Evolutionary conservation across 2,797 vertebrate species (phyloP), one percentile per base, ranked within the genome.

Genomic region (Sebastes taczanowskii): DNA sequence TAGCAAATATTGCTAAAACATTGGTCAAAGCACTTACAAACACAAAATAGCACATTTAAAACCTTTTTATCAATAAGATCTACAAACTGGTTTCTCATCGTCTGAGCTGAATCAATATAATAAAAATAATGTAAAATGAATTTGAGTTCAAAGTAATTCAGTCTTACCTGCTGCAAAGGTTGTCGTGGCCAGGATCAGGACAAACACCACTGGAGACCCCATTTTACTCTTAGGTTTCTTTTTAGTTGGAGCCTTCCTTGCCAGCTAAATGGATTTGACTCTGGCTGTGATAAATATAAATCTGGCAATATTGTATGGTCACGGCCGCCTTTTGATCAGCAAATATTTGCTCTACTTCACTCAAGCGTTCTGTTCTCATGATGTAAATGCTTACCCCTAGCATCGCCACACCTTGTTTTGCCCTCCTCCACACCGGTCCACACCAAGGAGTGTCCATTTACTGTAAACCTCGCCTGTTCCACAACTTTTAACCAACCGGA

Each of bases 341-440:
- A 88, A 91, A 92, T 90, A 90, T 91, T 92, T 91, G 80, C 66
- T 85, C 66, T 86, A 9, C 55, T 69, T 82, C 25, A 29, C 27
- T 61, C 7, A 22, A 60, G 79, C 62, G 16, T 67, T 84, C 29
- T 71, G 9, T 70, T 84, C 65, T 30, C 23, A 34, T 75, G 56
- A 89, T 86, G 74, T 77, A 83, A 88, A 87, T 56, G 73, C 71
- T 71, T 35, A 63, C 25, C 20, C 14, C 49, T 68, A 53, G 23
- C 61, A 79, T 68, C 62, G 23, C 87, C 90, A 87, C 93, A 61
- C 92, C 93, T 88, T 90, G 86, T 92, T 92, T 88, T 90, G 80
- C 88, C 90, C 83, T 86, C 27, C 27, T 83, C 72, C 46, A 32
- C 16, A 35, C 49, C 23, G 30, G 74, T 69, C 73, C 52, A 79